phyloP scores from a whole-genome alignment of 2,113 vertebrate genomes.

The Phyllopteryx taeniolatus region DNA sequence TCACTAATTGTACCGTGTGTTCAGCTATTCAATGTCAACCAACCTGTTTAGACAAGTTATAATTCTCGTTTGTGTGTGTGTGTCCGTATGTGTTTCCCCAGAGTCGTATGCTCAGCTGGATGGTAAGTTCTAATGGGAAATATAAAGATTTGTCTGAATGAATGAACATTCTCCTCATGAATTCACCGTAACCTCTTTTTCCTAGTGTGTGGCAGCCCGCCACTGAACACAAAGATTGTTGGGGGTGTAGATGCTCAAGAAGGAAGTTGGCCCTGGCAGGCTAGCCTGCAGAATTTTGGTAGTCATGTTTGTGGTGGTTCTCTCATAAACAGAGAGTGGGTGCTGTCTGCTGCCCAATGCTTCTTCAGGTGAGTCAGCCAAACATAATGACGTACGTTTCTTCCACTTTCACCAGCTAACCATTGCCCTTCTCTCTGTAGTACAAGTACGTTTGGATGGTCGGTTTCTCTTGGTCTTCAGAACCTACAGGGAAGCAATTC shows the following conservation, averaged over 20 bases:
- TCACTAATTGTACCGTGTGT: background rate
- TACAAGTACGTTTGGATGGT: background rate
- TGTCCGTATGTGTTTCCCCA: slow-evolving; percentile 17
- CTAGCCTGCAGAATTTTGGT: no score
- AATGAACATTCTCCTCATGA: background rate
- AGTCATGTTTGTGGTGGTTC: no score
- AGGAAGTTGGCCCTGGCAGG: slow-evolving; percentile 17
- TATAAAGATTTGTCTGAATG: background rate
- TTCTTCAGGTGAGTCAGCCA: slow-evolving; percentile 41
- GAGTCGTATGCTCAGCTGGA: slow-evolving; percentile 40
- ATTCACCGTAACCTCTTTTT: background rate
- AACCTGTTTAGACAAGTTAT: background rate
- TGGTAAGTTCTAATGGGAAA: slow-evolving; percentile 26
- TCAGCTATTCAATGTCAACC: background rate
- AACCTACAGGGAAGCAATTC: slow-evolving; percentile 33
- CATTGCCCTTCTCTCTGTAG: background rate
- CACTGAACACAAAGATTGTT: slow-evolving; percentile 22
- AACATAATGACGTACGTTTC: background rate
- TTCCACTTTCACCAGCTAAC: background rate
- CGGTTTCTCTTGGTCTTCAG: slow-evolving; percentile 38
- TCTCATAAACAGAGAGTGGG: no score
- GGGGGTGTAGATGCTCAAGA: no score
- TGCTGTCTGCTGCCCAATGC: background rate
- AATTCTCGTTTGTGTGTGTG: background rate
- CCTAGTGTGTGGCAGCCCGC: slow-evolving; percentile 8